Percentiles rank a stretch among this genome's conserved stretches.
Evolutionary conservation across 2,113 vertebrate genomes (phyloP).

Genomic region (Podarcis cretensis): DNA sequence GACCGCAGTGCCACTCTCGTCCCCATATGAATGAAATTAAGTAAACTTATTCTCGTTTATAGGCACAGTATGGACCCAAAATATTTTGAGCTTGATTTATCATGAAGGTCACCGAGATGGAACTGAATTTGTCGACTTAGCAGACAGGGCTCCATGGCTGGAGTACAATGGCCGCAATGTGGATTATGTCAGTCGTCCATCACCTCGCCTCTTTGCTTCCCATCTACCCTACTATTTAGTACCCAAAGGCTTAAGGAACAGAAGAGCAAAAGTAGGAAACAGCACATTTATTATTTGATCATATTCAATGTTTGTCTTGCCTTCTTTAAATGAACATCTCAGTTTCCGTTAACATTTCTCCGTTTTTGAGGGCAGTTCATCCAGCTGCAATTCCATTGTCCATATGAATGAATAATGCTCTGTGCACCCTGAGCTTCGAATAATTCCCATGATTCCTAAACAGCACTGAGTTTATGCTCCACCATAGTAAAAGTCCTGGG

Average conservation of each 20-base stretch:
- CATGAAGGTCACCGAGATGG: constrained; percentile 57
- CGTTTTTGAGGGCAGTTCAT: no score
- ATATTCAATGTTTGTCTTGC: neutral
- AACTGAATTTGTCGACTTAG: neutral
- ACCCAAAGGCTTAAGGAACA: constrained; percentile 64
- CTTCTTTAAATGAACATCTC: no score
- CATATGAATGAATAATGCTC: no score
- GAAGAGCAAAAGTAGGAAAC: constrained; percentile 59
- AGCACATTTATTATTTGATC: neutral
- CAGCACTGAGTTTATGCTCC: neutral
- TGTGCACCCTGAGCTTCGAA: no score
- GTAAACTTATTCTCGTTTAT: neutral
- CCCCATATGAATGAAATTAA: neutral
- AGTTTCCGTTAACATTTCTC: neutral
- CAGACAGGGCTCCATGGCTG: constrained; percentile 38
- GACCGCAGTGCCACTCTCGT: no score
- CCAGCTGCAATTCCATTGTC: no score
- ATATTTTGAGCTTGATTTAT: constrained; percentile 69
- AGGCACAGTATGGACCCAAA: constrained; percentile 60
- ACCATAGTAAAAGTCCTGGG: neutral
- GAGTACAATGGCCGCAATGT: fast-evolving
- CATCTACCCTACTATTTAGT: constrained; percentile 68
- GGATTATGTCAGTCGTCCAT: neutral
- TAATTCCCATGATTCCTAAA: neutral
- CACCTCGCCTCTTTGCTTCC: constrained; percentile 54